A percentile compares a stretch with the other conserved stretches of the same genome.
These are phyloP conservation scores for Synaphobranchus kaupii DNA, from an alignment of 2,797 vertebrate genomes.

Conservation along the genomic window DNA sequence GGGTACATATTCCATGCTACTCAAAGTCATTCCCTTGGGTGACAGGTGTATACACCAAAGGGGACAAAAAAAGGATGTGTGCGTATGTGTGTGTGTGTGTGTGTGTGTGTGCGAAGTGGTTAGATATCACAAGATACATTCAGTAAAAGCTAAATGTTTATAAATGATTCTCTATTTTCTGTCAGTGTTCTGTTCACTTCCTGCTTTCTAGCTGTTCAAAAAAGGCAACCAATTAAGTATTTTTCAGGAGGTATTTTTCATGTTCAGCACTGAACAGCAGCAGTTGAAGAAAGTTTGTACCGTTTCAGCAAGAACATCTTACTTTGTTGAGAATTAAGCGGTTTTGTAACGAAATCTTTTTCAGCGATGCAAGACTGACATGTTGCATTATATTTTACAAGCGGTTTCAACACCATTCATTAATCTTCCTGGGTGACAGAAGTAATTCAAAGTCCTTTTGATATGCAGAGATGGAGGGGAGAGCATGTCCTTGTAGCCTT, in stretches of 20 bases:
- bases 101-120: too few relatives aligned
- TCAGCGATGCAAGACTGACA: conserved; percentile 37
- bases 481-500: conserved; percentile 50
- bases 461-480: conserved; percentile 48
- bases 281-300: conserved; percentile 29
- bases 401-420: conserved; percentile 51
- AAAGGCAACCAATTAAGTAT: background rate
- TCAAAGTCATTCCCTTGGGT: too few relatives aligned
- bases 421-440: conserved; percentile 51
- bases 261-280: background rate
- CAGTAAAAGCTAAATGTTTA: background rate
- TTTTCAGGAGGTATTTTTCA: background rate
- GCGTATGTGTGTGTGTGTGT: background rate
- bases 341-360: conserved; percentile 42
- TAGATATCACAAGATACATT: background rate
- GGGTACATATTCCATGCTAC: too few relatives aligned
- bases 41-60: too few relatives aligned
- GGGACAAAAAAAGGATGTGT: background rate
- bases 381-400: conserved; percentile 39
- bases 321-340: conserved; percentile 39
- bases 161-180: background rate
- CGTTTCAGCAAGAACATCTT: conserved; percentile 27
- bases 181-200: background rate
- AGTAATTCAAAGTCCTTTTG: conserved; percentile 54
- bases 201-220: background rate